A percentile compares a stretch with the other conserved stretches of the same genome.
Conservation (phyloP, 2,888 invertebrate genomes). For the Peribatodes rhomboidaria region DNA sequence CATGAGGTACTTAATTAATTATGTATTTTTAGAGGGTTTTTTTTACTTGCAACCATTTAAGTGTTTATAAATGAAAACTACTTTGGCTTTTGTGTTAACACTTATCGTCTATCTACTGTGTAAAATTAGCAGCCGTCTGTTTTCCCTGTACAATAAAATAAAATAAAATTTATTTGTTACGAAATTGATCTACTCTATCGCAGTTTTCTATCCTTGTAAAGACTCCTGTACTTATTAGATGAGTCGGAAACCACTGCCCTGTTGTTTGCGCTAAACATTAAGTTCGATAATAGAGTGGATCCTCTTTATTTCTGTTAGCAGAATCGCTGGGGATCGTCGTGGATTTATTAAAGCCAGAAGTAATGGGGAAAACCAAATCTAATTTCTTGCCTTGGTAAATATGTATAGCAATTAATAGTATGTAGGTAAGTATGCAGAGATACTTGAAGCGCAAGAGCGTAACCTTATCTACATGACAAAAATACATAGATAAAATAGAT, state of each 20-base stretch:
- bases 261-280: slow-evolving; percentile 23
- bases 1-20: no score
- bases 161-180: no score
- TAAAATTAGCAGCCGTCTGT: no score
- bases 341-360: slow-evolving; percentile 68
- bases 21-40: no score
- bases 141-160: no score
- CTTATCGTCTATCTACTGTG: no score
- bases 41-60: no score
- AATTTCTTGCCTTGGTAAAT: no score
- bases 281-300: slow-evolving; percentile 29
- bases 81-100: no score
- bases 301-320: slow-evolving; percentile 57
- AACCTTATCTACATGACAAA: not conserved
- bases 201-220: not conserved
- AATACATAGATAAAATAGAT: no score
- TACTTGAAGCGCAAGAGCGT: not conserved
- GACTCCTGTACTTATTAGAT: not conserved
- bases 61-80: no score
- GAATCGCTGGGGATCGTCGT: slow-evolving; percentile 55
- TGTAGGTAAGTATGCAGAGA: not conserved
- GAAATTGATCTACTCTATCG: no score
- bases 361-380: slow-evolving; percentile 54
- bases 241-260: slow-evolving; percentile 5
- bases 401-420: not conserved